Conservation (phyloP, 2,888 invertebrate species). For the Eueremaeus valkanovi region DNA sequence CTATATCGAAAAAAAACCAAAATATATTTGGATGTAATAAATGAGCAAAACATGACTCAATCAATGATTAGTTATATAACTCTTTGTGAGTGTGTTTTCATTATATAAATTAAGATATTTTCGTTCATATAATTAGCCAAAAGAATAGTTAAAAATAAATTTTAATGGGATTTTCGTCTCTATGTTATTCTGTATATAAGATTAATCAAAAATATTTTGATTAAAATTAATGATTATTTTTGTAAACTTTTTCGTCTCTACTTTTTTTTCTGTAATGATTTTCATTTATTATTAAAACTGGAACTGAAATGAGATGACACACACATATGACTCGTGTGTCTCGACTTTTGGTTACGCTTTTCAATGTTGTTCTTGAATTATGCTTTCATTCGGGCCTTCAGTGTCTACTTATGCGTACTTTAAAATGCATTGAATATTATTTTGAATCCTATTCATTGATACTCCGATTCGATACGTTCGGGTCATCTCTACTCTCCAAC, state of each 20-base stretch:
- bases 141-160: background rate
- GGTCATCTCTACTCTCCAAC: constrained; percentile 5
- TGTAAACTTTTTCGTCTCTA: too few species aligned
- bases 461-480: background rate
- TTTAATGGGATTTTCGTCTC: background rate
- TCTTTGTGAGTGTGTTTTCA: background rate
- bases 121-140: background rate
- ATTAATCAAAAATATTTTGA: background rate
- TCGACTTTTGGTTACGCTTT: background rate
- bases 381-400: background rate
- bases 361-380: background rate
- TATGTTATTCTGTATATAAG: too few species aligned
- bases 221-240: background rate
- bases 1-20: background rate
- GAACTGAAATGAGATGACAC: background rate
- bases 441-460: background rate
- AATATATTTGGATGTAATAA: too few species aligned
- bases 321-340: too few species aligned
- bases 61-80: background rate
- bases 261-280: too few species aligned
- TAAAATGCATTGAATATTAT: constrained; percentile 12
- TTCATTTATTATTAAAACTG: background rate
- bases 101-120: background rate
- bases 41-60: constrained; percentile 18
- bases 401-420: background rate